Evolutionary conservation across 53 echinoderm and acorn worm species (phyloP), one percentile per base, ranked within the genome.

Genomic region (Patiria pectinifera): DNA sequence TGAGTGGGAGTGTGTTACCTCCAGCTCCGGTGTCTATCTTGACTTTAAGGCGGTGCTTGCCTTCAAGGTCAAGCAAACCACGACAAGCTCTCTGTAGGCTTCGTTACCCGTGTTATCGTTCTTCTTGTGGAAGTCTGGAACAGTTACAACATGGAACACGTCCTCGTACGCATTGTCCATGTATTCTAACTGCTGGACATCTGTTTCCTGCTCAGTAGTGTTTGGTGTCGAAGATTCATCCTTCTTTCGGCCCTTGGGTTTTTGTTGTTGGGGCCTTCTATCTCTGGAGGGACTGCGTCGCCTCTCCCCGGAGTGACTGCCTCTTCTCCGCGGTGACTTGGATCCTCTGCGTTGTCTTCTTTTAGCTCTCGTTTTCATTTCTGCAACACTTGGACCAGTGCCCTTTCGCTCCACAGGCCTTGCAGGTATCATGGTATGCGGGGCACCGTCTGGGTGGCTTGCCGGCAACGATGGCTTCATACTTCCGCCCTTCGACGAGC

Each of bases 21-120:
- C 71, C 69, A 13, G 94, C 85, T 8, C 95, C 92, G 2, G 95
- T 94, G 88, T 95, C 94, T 4, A 95, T 69, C 62, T 94, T 95
- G 43, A 92, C 47, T 1, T 82, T 43, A 61, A 35, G 35, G 35
- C 35, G 35, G 35, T 35, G 35, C 35, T 35, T 35, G 35, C 35
- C 35, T 35, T 35, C 49, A 4, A 12, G 74, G 49, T 91, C 85
- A 35, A 23, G 83, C 91, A 91, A 7, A 83, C 71, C 23, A 93
- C 84, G 69, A 91, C 79, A 11, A 93, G 45, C 26, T 0, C 85
- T 25, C 83, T 77, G 76, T 75, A 84, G 2, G 18, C 91, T 61
- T 93, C 85, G 46, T 89, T 82, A 10, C 44, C 16, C 4, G 70
- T 70, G 72, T 87, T 13, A 43, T 72, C 45, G 48, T 63, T 21